Percentiles rank a stretch among this genome's conserved stretches.
Conservation (phyloP, 2,888 invertebrate species). For the Xylota segnis region DNA sequence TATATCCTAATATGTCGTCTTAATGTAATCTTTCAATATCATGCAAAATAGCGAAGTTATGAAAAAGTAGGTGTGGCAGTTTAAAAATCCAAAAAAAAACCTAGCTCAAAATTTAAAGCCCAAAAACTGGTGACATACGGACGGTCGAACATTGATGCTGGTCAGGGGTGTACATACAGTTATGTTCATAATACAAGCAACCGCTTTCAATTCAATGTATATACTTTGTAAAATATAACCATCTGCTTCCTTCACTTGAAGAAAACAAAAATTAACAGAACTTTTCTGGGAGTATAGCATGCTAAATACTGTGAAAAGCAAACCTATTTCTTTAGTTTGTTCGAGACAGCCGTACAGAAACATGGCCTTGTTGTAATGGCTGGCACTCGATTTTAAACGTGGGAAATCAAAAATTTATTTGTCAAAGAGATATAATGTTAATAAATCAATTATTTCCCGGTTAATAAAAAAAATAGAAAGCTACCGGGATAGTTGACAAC, state of each 20-base stretch:
- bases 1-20: too few relatives aligned
- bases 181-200: too few relatives aligned
- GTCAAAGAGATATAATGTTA: not conserved
- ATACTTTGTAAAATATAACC: not conserved
- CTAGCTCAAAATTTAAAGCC: too few relatives aligned
- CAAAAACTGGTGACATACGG: too few relatives aligned
- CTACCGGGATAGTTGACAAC: not conserved
- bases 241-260: not conserved
- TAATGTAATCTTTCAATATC: too few relatives aligned
- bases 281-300: not conserved
- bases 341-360: not conserved
- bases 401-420: not conserved
- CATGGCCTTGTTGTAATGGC: not conserved
- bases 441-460: not conserved
- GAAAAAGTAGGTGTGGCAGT: too few relatives aligned
- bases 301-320: not conserved
- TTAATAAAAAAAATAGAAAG: not conserved
- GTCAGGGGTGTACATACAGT: too few relatives aligned
- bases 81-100: too few relatives aligned
- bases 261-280: not conserved
- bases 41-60: too few relatives aligned
- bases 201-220: too few relatives aligned
- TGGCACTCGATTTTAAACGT: not conserved
- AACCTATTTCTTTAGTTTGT: not conserved
- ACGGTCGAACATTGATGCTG: too few relatives aligned